Conservation (phyloP, 2,797 vertebrate genomes). For the Amniataba percoides region DNA sequence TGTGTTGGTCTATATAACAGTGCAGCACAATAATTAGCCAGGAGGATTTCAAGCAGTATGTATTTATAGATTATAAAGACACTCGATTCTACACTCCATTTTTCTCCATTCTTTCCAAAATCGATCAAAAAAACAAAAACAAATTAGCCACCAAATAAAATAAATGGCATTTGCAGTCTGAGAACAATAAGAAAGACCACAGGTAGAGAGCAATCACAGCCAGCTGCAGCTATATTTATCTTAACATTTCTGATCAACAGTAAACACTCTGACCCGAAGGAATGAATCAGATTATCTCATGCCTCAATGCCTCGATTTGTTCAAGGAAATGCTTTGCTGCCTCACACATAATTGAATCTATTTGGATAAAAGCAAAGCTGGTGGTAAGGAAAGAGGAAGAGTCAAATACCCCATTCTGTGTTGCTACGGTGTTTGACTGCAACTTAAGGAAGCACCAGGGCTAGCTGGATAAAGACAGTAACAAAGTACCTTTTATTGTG, state of each 20-base stretch:
- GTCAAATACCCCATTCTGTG: background rate
- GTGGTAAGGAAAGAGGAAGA: no score
- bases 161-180: background rate
- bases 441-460: background rate
- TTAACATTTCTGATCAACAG: background rate
- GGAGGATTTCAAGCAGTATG: background rate
- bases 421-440: background rate
- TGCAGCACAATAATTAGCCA: background rate
- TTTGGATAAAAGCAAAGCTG: background rate
- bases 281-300: no score
- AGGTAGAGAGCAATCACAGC: background rate
- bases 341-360: background rate
- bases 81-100: background rate
- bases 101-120: background rate
- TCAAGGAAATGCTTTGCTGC: background rate
- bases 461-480: no score
- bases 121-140: background rate
- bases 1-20: background rate
- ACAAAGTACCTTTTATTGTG: no score
- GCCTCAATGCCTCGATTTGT: no score
- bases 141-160: background rate
- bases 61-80: background rate
- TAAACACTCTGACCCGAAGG: background rate
- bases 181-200: background rate
- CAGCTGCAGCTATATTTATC: background rate